Conservation (phyloP, 2,888 invertebrate genomes). For the Tachina fera region DNA sequence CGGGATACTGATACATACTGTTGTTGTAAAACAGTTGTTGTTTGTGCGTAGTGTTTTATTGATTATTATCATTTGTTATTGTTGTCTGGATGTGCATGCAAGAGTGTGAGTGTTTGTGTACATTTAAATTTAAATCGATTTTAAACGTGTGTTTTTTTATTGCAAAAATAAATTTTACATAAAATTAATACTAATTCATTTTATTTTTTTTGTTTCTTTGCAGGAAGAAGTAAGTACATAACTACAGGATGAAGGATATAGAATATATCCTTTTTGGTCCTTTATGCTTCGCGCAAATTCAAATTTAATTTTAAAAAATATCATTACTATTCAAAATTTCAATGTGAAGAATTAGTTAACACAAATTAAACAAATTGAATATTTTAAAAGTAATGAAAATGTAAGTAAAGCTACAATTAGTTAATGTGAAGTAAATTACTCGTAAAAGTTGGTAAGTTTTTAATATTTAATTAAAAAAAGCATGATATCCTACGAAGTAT, state of each 20-base stretch:
- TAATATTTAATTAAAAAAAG: too few relatives aligned
- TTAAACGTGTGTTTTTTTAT: conserved; percentile 23
- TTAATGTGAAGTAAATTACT: too few relatives aligned
- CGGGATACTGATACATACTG: background rate
- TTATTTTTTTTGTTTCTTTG: conserved; percentile 76
- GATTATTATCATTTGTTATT: conserved; percentile 76
- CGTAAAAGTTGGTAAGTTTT: too few relatives aligned
- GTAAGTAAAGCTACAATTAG: too few relatives aligned
- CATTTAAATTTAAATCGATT: conserved; percentile 68
- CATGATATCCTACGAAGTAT: too few relatives aligned
- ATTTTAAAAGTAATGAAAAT: background rate
- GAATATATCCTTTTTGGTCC: too few relatives aligned
- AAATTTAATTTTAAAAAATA: too few relatives aligned
- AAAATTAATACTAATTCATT: conserved; percentile 35
- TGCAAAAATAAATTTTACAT: conserved; percentile 35
- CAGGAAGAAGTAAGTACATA: conserved; percentile 83
- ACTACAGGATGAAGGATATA: background rate
- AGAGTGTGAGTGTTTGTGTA: background rate
- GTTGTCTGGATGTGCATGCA: background rate
- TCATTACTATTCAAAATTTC: too few relatives aligned
- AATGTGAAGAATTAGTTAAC: too few relatives aligned
- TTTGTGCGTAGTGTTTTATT: conserved; percentile 75
- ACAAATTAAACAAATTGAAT: background rate
- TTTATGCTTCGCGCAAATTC: background rate
- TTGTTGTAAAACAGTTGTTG: conserved; percentile 70